These are phyloP conservation scores for Nymphalis urticae DNA, from an alignment of 2,888 invertebrate species.

Conservation along the genomic window DNA sequence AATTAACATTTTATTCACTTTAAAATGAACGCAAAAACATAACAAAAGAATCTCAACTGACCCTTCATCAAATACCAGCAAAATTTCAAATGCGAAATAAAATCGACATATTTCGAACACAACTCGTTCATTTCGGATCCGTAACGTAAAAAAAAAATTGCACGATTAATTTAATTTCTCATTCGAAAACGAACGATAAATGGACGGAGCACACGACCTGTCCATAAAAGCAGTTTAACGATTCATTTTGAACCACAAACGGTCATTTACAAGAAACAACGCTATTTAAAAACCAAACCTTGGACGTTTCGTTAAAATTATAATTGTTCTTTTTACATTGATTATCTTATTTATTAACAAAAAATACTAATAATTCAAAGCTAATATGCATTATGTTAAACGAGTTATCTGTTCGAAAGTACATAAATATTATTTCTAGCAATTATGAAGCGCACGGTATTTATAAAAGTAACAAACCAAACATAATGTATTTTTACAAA, in stretches of 20 bases:
- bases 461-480: too few relatives aligned
- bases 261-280: slow-evolving; percentile 60
- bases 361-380: background rate
- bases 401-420: too few relatives aligned
- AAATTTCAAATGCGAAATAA: slow-evolving; percentile 28
- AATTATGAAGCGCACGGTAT: too few relatives aligned
- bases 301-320: slow-evolving; percentile 20
- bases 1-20: background rate
- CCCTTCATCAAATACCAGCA: background rate
- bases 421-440: too few relatives aligned
- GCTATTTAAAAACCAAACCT: slow-evolving; percentile 56
- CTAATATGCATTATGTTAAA: too few relatives aligned
- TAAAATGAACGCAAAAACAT: background rate
- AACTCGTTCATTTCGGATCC: slow-evolving; percentile 34
- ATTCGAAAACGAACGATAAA: slow-evolving; percentile 60
- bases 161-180: slow-evolving; percentile 67
- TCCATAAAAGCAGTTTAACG: slow-evolving; percentile 72
- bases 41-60: background rate
- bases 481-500: too few relatives aligned
- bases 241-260: slow-evolving; percentile 66
- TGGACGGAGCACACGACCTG: slow-evolving; percentile 60
- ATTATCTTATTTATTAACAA: background rate
- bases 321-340: background rate
- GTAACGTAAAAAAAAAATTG: slow-evolving; percentile 38
- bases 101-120: slow-evolving; percentile 32